Conservation (phyloP, 2,113 vertebrate species). For the Pelodiscus sinensis region DNA sequence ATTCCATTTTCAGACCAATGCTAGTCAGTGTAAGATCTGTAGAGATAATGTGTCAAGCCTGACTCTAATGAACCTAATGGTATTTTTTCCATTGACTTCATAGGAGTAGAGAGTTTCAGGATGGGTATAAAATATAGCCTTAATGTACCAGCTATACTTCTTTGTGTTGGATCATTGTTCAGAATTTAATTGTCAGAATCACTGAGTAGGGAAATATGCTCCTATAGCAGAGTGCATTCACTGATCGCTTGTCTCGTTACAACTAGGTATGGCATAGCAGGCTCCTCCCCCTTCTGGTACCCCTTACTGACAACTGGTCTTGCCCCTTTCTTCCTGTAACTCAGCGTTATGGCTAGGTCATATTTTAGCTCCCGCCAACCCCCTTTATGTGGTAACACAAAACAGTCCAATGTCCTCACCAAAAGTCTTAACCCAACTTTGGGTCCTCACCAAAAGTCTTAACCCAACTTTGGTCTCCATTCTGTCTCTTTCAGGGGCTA, state of each 20-base stretch:
- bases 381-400: no score
- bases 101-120: not conserved
- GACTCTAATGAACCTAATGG: not conserved
- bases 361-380: no score
- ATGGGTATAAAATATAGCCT: not conserved
- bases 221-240: not conserved
- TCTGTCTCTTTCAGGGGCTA: no score
- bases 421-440: no score
- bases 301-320: no score
- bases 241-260: not conserved
- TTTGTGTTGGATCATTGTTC: not conserved
- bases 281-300: no score
- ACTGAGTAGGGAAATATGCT: not conserved
- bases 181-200: not conserved
- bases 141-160: not conserved
- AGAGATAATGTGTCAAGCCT: not conserved
- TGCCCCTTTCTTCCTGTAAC: no score
- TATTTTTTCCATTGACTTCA: not conserved
- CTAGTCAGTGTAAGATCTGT: not conserved
- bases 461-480: no score
- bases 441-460: no score
- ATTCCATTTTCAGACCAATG: not conserved
- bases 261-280: no score
- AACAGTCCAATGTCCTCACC: no score
- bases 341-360: no score